phyloP scores from a whole-genome alignment of 2,113 vertebrate species.

The Heterotis niloticus region DNA sequence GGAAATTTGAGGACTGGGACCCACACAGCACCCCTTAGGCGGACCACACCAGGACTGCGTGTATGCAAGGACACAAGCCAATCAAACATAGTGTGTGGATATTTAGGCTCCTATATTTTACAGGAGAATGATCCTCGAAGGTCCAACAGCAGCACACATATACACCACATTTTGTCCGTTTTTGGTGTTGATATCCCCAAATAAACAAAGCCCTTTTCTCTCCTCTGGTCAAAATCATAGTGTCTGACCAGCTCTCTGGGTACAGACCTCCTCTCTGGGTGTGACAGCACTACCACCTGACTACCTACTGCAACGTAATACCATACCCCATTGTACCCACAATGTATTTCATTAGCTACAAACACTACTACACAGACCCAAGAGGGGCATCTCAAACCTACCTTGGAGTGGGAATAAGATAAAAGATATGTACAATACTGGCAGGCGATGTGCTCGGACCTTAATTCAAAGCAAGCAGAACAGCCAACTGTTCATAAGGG shows the following conservation, averaged over 20 bases:
- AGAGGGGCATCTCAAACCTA: neutral
- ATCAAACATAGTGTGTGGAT: too few species aligned
- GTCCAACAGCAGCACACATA: too few species aligned
- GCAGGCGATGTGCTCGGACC: conserved; percentile 46
- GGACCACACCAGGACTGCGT: too few species aligned
- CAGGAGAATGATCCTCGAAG: too few species aligned
- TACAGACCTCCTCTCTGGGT: neutral
- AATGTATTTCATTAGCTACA: conserved; percentile 1
- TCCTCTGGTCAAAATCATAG: too few species aligned
- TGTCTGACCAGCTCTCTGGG: too few species aligned
- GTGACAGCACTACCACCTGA: conserved; percentile 34
- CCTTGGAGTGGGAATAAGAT: conserved; percentile 47
- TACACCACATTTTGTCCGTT: too few species aligned
- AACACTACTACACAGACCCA: neutral
- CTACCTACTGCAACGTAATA: conserved; percentile 23
- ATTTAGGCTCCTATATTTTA: too few species aligned
- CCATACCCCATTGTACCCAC: neutral
- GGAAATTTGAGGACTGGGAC: too few species aligned
- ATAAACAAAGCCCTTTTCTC: neutral
- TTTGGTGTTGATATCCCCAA: too few species aligned
- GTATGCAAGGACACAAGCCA: too few species aligned
- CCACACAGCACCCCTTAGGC: too few species aligned
- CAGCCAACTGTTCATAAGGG: conserved; percentile 65
- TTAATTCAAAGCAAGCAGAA: conserved; percentile 58
- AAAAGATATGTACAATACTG: conserved; percentile 43